phyloP scores from a whole-genome alignment of 2,113 vertebrate species.

The Chlamydotis undulata region DNA sequence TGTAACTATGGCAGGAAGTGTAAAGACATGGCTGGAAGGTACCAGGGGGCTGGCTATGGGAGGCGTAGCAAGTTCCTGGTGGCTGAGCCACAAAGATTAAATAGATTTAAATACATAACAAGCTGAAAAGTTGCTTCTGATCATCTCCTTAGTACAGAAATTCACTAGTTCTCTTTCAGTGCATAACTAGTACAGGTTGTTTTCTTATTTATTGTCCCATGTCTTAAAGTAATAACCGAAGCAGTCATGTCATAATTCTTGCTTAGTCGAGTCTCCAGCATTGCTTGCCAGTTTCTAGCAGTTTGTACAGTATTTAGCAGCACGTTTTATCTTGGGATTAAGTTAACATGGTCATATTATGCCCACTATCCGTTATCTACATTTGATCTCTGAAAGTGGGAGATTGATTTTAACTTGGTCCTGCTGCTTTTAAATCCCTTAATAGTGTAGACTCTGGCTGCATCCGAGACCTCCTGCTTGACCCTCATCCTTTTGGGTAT shows the following conservation, averaged over 20 bases:
- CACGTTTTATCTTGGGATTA: not conserved
- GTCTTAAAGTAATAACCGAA: not conserved
- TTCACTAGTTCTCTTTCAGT: not conserved
- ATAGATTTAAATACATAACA: not conserved
- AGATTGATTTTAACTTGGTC: conserved; percentile 25
- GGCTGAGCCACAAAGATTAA: not conserved
- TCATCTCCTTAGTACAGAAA: not conserved
- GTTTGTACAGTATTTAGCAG: not conserved
- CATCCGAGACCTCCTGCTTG: not conserved
- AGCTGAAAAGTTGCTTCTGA: not conserved
- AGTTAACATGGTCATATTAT: not conserved
- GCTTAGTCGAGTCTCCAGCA: not conserved
- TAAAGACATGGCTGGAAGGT: not conserved
- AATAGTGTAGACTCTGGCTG: not conserved
- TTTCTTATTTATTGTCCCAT: not conserved
- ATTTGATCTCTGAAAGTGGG: conserved; percentile 1
- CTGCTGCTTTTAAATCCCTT: conserved; percentile 36
- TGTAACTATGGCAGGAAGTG: not conserved
- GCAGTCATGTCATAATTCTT: not conserved
- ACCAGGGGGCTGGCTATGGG: not conserved
- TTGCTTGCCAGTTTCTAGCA: not conserved
- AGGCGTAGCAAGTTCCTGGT: not conserved
- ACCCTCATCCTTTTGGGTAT: conserved; percentile 15
- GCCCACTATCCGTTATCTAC: not conserved
- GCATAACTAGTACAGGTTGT: not conserved